Evolutionary conservation across 2,113 vertebrate genomes (phyloP).

Genomic region (Cyanoderma ruficeps): DNA sequence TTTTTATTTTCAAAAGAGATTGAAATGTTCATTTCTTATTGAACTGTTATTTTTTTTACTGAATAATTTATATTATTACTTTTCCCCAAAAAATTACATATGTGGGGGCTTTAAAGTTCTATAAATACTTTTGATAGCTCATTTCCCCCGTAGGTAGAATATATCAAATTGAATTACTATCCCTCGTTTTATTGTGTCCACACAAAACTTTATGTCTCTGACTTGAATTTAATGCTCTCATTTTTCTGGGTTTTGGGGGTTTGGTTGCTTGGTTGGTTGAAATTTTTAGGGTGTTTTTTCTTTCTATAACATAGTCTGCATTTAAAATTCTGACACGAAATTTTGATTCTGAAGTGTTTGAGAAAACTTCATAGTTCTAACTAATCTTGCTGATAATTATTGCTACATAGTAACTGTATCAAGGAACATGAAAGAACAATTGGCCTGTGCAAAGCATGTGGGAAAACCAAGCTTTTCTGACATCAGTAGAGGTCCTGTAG

Average conservation of each 20-base stretch:
- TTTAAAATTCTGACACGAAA: background rate
- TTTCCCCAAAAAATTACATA: background rate
- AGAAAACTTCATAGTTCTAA: background rate
- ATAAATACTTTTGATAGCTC: background rate
- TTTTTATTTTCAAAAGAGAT: background rate
- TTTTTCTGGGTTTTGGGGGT: background rate
- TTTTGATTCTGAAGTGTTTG: background rate
- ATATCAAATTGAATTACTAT: background rate
- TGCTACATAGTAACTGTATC: background rate
- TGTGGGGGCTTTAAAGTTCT: background rate
- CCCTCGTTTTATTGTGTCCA: background rate
- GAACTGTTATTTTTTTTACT: background rate
- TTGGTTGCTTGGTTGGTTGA: background rate
- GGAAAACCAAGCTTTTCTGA: background rate
- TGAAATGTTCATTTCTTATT: background rate
- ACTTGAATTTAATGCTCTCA: background rate
- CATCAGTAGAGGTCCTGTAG: background rate
- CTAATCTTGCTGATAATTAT: background rate
- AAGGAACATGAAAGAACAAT: accelerated
- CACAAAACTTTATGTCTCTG: background rate
- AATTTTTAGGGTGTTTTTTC: background rate
- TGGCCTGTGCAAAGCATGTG: background rate
- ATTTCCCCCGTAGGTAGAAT: background rate
- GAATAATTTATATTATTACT: background rate
- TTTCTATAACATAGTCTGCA: background rate